Evolutionary conservation across 2,113 vertebrate species (phyloP).

Genomic region (Clarias gariepinus): DNA sequence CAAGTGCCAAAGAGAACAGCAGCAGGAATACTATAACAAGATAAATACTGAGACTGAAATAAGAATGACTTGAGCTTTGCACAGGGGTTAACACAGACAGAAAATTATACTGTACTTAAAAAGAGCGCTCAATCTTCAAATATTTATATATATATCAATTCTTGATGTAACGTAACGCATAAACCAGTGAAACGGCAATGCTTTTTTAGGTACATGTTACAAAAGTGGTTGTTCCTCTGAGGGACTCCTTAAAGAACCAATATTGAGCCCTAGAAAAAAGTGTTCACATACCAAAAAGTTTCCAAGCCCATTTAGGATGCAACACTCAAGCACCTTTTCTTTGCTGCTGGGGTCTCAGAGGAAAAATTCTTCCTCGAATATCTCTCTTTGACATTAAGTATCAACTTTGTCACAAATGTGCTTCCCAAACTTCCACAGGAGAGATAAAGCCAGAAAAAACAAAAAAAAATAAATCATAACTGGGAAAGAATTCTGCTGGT

Average conservation of each 20-base stretch:
- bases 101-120: neutral
- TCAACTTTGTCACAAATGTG: neutral
- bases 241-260: neutral
- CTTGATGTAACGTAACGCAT: neutral
- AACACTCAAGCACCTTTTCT: neutral
- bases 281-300: neutral
- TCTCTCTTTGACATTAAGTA: neutral
- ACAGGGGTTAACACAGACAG: neutral
- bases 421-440: neutral
- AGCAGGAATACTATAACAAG: neutral
- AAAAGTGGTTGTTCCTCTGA: neutral
- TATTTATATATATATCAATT: neutral
- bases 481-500: neutral
- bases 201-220: neutral
- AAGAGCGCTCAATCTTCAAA: neutral
- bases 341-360: neutral
- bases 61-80: neutral
- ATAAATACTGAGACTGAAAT: neutral
- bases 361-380: neutral
- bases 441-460: neutral
- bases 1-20: conserved; percentile 7
- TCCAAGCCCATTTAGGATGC: neutral
- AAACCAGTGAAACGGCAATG: neutral
- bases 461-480: neutral
- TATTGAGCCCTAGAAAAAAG: neutral